These are phyloP conservation scores for Caenorhabditis sinica DNA, from an alignment of 2,888 invertebrate genomes.

Conservation along the genomic window DNA sequence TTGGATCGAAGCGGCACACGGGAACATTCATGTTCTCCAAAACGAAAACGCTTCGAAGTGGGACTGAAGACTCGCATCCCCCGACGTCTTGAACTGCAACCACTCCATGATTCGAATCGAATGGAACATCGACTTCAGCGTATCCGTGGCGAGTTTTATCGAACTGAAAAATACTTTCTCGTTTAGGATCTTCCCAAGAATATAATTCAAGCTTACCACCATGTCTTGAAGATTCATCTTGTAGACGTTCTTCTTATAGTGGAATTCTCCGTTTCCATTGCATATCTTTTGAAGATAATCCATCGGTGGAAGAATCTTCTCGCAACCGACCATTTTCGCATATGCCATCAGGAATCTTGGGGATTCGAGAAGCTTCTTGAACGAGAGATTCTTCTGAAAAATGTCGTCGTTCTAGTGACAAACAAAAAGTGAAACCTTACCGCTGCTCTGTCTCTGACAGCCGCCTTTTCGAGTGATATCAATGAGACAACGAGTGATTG, in stretches of 20 bases:
- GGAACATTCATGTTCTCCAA: constrained; percentile 46
- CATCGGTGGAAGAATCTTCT: constrained; percentile 3
- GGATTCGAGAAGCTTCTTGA: constrained; percentile 1
- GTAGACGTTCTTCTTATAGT: not conserved
- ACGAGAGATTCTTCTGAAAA: constrained; percentile 36
- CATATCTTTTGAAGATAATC: constrained; percentile 19
- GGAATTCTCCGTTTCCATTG: not conserved
- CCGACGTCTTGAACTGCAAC: constrained; percentile 8
- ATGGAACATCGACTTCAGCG: constrained; percentile 15
- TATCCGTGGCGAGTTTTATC: constrained; percentile 47
- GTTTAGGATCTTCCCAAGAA: no score
- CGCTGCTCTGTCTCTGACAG: constrained; percentile 4
- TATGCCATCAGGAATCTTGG: constrained; percentile 16
- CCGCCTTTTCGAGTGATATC: not conserved
- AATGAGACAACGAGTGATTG: not conserved
- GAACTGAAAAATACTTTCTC: constrained; percentile 56
- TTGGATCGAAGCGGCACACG: constrained; percentile 28
- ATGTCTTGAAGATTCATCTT: constrained; percentile 22
- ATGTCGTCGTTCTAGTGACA: not conserved
- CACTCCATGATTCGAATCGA: constrained; percentile 28
- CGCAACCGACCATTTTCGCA: not conserved
- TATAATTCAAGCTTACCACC: constrained; percentile 41
- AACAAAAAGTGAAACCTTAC: not conserved
- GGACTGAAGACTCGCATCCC: constrained; percentile 8
- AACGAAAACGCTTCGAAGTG: constrained; percentile 27